Conservation (phyloP, 2,113 vertebrate genomes). For the Fregata magnificens region DNA sequence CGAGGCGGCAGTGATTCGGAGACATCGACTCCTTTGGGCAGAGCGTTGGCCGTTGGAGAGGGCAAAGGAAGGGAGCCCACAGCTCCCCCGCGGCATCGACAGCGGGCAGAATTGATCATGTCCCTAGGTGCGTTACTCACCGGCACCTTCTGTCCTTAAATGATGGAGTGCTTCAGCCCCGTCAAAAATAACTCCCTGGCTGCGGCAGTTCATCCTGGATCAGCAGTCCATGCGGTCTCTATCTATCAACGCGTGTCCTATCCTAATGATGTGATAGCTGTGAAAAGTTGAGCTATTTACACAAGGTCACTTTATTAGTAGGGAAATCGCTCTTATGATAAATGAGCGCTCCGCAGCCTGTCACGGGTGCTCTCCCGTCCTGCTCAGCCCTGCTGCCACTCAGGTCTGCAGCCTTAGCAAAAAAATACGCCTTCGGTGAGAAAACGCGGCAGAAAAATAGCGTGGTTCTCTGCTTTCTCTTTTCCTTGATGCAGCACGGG, state of each 20-base stretch:
- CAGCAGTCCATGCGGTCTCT: background rate
- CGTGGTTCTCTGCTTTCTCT: background rate
- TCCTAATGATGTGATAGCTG: background rate
- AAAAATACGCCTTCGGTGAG: background rate
- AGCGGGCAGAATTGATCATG: background rate
- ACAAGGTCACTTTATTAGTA: slow-evolving; percentile 68
- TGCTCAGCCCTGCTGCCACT: background rate
- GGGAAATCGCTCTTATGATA: slow-evolving; percentile 56
- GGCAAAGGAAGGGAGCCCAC: background rate
- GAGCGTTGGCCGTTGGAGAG: background rate
- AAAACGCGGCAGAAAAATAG: background rate
- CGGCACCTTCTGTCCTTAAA: background rate
- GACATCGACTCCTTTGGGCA: background rate
- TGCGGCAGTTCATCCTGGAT: slow-evolving; percentile 7
- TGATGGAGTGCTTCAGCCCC: background rate
- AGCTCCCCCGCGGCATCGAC: background rate
- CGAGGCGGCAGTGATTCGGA: no score
- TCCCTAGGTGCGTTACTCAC: background rate
- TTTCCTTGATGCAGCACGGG: rapidly evolving
- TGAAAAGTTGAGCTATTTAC: slow-evolving; percentile 62
- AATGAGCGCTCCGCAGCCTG: background rate
- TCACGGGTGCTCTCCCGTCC: background rate
- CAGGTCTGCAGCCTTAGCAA: background rate
- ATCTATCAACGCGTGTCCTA: slow-evolving; percentile 9
- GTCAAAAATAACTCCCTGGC: background rate